These are phyloP conservation scores for Dasyornis broadbenti DNA, from an alignment of 2,113 vertebrate species.

Conservation along the genomic window DNA sequence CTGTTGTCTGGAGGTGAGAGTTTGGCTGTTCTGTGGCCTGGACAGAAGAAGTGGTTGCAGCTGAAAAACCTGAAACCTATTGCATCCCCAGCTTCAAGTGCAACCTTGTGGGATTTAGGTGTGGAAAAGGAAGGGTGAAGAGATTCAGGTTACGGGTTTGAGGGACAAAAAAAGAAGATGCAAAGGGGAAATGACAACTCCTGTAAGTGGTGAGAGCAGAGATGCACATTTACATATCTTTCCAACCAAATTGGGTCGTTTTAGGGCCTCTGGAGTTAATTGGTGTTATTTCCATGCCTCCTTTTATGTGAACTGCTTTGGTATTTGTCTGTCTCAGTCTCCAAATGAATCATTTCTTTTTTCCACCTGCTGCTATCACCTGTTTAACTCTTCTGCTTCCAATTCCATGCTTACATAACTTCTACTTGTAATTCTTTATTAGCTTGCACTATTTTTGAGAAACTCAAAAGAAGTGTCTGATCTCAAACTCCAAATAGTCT, in stretches of 20 bases:
- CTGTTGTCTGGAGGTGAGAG: background rate
- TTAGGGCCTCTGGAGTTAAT: background rate
- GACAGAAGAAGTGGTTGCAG: background rate
- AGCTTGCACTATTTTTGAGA: background rate
- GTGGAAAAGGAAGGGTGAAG: background rate
- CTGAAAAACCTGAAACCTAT: background rate
- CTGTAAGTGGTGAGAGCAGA: background rate
- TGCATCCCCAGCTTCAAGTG: background rate
- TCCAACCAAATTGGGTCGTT: background rate
- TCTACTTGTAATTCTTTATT: background rate
- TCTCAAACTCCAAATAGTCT: background rate
- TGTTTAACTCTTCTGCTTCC: background rate
- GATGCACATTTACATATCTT: background rate
- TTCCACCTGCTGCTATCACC: background rate
- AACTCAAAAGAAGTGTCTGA: background rate
- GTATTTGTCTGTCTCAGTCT: background rate
- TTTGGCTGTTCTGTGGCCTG: rapidly evolving
- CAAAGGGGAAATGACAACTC: background rate
- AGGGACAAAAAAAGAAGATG: background rate
- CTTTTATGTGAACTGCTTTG: background rate
- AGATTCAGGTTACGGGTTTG: background rate
- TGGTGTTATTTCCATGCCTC: background rate
- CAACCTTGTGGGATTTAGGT: background rate
- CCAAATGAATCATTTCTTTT: background rate
- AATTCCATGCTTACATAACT: background rate